phyloP scores from a whole-genome alignment of 2,888 invertebrate species.

The Aplocera efformata region DNA sequence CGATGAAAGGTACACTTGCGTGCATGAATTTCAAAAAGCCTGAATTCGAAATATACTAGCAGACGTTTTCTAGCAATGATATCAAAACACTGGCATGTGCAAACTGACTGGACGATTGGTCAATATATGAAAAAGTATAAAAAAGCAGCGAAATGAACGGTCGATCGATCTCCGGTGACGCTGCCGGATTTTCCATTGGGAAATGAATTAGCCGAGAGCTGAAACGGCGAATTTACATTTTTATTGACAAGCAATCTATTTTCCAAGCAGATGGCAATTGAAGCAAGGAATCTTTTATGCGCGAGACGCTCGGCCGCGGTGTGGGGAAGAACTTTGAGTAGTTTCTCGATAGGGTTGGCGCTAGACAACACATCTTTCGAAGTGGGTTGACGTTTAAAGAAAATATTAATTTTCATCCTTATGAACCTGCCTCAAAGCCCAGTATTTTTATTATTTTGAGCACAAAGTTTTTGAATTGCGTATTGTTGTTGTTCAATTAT shows the following conservation, averaged over 20 bases:
- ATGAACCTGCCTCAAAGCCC: too few species aligned
- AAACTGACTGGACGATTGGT: constrained; percentile 63
- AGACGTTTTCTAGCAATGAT: constrained; percentile 40
- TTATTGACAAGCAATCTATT: constrained; percentile 79
- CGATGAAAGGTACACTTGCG: too few species aligned
- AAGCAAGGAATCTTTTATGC: constrained; percentile 55
- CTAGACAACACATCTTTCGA: too few species aligned
- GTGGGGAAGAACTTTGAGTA: not conserved
- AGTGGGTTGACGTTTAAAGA: too few species aligned
- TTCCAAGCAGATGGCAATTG: constrained; percentile 68
- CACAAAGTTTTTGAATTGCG: too few species aligned
- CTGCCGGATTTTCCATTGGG: constrained; percentile 75
- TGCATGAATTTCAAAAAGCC: too few species aligned
- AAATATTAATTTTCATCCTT: too few species aligned
- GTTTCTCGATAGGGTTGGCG: not conserved
- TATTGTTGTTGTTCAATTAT: too few species aligned
- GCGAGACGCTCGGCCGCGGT: constrained; percentile 4
- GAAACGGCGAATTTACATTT: constrained; percentile 77
- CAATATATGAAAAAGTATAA: constrained; percentile 66
- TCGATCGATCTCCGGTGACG: constrained; percentile 77
- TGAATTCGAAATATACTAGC: too few species aligned
- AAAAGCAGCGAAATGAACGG: constrained; percentile 66
- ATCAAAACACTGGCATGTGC: constrained; percentile 40
- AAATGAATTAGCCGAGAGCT: constrained; percentile 77
- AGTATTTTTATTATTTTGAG: too few species aligned